Evolutionary conservation across 2,888 invertebrate genomes (phyloP), one percentile per base, ranked within the genome.

Genomic region (Carabus problematicus): DNA sequence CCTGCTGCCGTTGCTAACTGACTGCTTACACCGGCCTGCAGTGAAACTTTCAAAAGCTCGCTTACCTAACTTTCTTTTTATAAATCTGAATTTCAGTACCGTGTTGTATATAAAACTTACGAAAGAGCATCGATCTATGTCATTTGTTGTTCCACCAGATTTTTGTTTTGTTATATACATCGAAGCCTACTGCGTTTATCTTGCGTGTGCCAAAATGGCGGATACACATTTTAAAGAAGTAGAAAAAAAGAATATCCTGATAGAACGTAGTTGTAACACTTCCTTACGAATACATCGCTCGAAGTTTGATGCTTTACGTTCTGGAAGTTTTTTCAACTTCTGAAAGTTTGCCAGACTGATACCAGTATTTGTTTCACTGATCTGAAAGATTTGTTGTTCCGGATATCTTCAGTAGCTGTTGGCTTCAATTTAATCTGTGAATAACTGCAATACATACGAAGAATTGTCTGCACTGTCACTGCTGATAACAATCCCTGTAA

Each of bases 91-190:
- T 29, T 29, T 29, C 29, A 29, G 3, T 29, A 6, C 29, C 6
- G 29, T 29, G 29, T 54, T 63, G 63, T 63, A 40, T 52, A 63
- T 54, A 18, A 63, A 63, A 63, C 18, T 63, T 62, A 43, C 18
- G 40, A 41, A 42, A 19, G 54, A 64, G 42, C 64, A 64, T 64
- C 56, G 42, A 55, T 64, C 64, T 64, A 43, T 64, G 64, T 64
- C 64, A 64, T 64, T 64, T 63, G 9, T n/a, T 16, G 40, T 61
- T 45, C 43, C 12, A 40, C 45, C n/a, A 12, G 45, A 12, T 64
- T 52, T 8, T 64, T 40, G 16, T 64, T 64, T 39, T 16, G 11
- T 7, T n/a, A 42, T 7, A 55, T 64, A 43, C 14, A 54, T 18
- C 16, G 6, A 29, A 41, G 40, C 61, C 8, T 62, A 14, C 16